phyloP scores from a whole-genome alignment of 2,113 vertebrate genomes.

The Neodontobutis hainanensis region DNA sequence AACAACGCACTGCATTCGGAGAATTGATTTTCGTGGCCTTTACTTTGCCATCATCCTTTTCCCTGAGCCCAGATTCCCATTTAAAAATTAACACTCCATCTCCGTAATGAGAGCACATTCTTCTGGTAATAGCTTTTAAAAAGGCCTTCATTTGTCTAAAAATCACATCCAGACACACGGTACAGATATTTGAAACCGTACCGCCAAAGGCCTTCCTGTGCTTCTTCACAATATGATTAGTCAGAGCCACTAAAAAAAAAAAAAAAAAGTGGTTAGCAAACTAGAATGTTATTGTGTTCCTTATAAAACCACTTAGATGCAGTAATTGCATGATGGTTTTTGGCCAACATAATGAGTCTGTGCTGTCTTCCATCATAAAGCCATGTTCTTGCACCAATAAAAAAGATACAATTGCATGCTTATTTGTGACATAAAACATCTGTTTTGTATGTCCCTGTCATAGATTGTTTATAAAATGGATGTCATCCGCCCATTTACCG shows the following conservation, averaged over 20 bases:
- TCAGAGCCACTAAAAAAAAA: neutral
- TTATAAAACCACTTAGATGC: neutral
- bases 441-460: constrained; percentile 10
- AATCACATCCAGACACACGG: constrained; percentile 7
- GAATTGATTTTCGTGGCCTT: neutral
- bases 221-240: neutral
- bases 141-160: constrained; percentile 12
- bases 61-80: constrained; percentile 3
- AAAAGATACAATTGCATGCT: neutral
- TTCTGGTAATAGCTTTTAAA: constrained; percentile 30
- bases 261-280: neutral
- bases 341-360: neutral
- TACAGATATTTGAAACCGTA: neutral
- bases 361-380: neutral
- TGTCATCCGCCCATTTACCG: no score
- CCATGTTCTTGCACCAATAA: neutral
- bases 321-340: neutral
- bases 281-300: no score
- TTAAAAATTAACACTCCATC: constrained; percentile 11
- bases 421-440: neutral
- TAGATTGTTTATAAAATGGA: no score
- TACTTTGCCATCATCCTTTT: neutral
- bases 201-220: neutral
- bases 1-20: neutral
- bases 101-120: constrained; percentile 22